These are phyloP conservation scores for Zonitis immaculata DNA, from an alignment of 2,888 invertebrate genomes.

Conservation along the genomic window DNA sequence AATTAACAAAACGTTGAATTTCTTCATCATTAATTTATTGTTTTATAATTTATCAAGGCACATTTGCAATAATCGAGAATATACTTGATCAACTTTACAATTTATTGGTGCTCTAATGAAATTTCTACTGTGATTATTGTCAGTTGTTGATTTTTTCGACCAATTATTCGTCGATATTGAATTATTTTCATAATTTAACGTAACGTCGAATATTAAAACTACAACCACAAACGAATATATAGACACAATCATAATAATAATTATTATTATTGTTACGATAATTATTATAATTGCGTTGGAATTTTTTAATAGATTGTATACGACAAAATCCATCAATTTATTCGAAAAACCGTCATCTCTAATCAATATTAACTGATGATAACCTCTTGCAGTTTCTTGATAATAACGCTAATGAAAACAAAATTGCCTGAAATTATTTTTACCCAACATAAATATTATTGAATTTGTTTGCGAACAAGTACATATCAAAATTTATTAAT, in stretches of 20 bases:
- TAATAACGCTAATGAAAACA: no score
- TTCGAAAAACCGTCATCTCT: no score
- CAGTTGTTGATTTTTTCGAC: not conserved
- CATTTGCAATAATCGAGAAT: not conserved
- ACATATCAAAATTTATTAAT: no score
- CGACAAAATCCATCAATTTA: not conserved
- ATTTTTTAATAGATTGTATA: no score
- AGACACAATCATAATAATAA: not conserved
- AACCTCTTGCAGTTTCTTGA: no score
- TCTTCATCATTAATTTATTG: not conserved
- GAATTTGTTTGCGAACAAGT: no score
- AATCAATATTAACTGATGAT: no score
- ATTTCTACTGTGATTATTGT: not conserved
- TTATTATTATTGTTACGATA: not conserved
- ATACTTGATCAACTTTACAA: conserved; percentile 1
- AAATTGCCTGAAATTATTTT: no score
- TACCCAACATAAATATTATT: no score
- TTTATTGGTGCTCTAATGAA: conserved; percentile 4
- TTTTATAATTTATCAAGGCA: conserved; percentile 1
- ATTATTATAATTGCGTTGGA: not conserved
- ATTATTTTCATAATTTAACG: not conserved
- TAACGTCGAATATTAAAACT: not conserved
- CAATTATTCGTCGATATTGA: not conserved
- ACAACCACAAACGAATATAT: not conserved
- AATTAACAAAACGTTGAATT: not conserved